These are phyloP conservation scores for Trichacis sp. DNA, from an alignment of 2,888 invertebrate species.

Conservation along the genomic window DNA sequence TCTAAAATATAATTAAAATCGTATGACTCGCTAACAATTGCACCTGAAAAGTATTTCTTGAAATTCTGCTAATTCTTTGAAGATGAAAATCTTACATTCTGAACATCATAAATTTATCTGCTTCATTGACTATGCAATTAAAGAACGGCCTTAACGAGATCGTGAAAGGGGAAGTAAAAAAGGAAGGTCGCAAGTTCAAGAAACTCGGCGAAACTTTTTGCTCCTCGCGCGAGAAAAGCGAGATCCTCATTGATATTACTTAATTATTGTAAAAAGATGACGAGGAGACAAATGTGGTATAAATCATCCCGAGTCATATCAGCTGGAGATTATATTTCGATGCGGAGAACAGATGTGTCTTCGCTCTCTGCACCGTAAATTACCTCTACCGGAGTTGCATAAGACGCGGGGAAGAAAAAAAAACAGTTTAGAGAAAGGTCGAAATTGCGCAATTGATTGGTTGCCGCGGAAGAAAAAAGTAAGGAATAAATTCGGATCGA, in stretches of 20 bases:
- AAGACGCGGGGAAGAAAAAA: constrained; percentile 41
- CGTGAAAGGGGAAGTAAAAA: too few relatives aligned
- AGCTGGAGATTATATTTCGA: constrained; percentile 22
- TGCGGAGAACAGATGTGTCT: constrained; percentile 27
- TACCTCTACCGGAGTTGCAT: constrained; percentile 39
- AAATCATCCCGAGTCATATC: constrained; percentile 3
- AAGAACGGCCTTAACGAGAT: too few relatives aligned
- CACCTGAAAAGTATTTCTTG: too few relatives aligned
- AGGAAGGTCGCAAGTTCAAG: neutral
- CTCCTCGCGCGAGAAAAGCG: neutral
- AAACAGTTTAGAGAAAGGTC: constrained; percentile 37
- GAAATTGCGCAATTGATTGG: constrained; percentile 12
- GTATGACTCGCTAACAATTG: too few relatives aligned
- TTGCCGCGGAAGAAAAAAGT: neutral
- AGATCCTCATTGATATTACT: neutral
- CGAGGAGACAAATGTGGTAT: neutral
- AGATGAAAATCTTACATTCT: too few relatives aligned
- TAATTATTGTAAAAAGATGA: constrained; percentile 1
- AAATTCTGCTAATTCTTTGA: too few relatives aligned
- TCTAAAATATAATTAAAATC: too few relatives aligned
- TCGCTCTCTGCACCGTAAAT: constrained; percentile 39
- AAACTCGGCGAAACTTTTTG: neutral
- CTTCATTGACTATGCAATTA: too few relatives aligned
- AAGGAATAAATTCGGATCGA: too few relatives aligned
- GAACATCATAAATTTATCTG: too few relatives aligned